A percentile compares a stretch with the other conserved stretches of the same genome.
Conservation (phyloP, 2,797 vertebrate species). For the Gambusia yucatana region DNA sequence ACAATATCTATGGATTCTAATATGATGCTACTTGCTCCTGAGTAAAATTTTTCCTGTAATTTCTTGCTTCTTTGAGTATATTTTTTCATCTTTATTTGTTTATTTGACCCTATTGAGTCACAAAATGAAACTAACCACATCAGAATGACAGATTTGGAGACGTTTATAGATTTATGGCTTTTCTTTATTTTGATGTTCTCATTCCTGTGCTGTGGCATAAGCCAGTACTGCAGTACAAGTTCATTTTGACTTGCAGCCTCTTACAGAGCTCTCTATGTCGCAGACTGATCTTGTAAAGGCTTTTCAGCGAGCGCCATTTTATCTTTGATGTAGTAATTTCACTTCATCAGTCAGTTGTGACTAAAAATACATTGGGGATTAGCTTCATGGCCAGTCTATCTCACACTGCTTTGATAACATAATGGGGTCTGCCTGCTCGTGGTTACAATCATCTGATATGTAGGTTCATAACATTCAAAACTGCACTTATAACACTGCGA, state of each 20-base stretch:
- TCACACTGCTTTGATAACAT: slow-evolving; percentile 78
- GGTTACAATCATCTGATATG: slow-evolving; percentile 77
- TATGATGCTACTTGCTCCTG: slow-evolving; percentile 19
- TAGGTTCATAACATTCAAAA: slow-evolving; percentile 69
- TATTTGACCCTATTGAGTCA: no score
- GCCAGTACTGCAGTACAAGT: slow-evolving; percentile 57
- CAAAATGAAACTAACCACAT: not conserved
- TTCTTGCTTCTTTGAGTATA: slow-evolving; percentile 15
- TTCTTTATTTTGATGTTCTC: slow-evolving; percentile 64
- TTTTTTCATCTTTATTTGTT: slow-evolving; percentile 11
- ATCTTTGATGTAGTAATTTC: slow-evolving; percentile 82
- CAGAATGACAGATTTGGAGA: slow-evolving; percentile 52
- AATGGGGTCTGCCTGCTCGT: slow-evolving; percentile 75
- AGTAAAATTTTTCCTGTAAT: slow-evolving; percentile 24
- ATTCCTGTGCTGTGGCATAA: slow-evolving; percentile 55
- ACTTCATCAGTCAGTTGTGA: slow-evolving; percentile 82
- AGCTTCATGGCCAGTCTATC: slow-evolving; percentile 78
- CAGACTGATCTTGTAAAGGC: slow-evolving; percentile 72
- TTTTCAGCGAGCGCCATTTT: slow-evolving; percentile 77
- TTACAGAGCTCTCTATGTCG: slow-evolving; percentile 70
- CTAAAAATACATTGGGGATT: slow-evolving; percentile 84
- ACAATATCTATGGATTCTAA: slow-evolving; percentile 24
- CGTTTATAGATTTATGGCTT: slow-evolving; percentile 56
- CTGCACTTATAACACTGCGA: slow-evolving; percentile 68
- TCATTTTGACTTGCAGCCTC: slow-evolving; percentile 65